These are phyloP conservation scores for Gnathonemus longibarbis DNA, from an alignment of 2,113 vertebrate genomes.

Conservation along the genomic window DNA sequence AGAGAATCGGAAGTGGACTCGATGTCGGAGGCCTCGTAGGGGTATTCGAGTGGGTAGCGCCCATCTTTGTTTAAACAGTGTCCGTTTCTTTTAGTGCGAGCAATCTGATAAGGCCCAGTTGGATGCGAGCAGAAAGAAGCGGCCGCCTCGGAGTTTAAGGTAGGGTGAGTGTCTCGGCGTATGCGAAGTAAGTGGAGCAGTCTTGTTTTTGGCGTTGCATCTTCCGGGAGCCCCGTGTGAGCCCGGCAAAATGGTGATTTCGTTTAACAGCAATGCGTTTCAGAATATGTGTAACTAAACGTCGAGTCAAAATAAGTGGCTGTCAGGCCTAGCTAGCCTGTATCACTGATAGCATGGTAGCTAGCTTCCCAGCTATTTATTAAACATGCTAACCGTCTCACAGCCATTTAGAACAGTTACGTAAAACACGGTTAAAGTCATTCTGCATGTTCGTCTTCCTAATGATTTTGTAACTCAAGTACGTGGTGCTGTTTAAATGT, in stretches of 20 bases:
- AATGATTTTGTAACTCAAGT: neutral
- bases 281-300: neutral
- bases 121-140: conserved; percentile 16
- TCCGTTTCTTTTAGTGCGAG: conserved; percentile 4
- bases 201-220: neutral
- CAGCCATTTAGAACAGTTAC: conserved; percentile 2
- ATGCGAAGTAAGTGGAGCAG: neutral
- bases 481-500: neutral
- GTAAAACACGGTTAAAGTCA: neutral
- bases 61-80: neutral
- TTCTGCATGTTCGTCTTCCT: neutral
- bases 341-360: neutral
- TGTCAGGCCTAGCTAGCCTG: conserved; percentile 16
- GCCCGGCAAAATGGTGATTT: neutral
- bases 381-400: neutral
- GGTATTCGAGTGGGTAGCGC: neutral
- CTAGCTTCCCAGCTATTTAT: neutral
- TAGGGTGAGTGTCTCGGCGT: conserved; percentile 16
- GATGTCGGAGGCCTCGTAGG: neutral
- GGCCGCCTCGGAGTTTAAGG: conserved; percentile 19
- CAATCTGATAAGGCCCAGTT: conserved; percentile 14
- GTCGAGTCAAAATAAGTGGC: conserved; percentile 7
- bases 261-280: neutral
- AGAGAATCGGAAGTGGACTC: conserved; percentile 2
- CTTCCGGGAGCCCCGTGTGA: neutral